A percentile compares a stretch with the other conserved stretches of the same genome.
These are phyloP conservation scores for Orbicella faveolata DNA, from an alignment of 64 coral and sea anemone genomes.

Conservation along the genomic window DNA sequence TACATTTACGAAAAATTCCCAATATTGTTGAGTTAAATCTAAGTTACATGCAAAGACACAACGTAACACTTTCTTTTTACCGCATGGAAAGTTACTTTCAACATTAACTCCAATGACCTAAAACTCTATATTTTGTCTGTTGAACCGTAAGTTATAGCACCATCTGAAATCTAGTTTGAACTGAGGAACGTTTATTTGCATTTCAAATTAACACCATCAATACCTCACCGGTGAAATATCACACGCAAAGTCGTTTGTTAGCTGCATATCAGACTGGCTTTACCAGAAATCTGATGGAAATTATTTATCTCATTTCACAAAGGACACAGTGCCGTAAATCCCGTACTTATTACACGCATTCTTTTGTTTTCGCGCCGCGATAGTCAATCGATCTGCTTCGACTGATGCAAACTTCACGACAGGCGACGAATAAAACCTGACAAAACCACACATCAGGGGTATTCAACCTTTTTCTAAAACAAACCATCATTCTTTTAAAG, in stretches of 20 bases:
- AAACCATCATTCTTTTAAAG: neutral
- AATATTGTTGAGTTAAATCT: too few relatives aligned
- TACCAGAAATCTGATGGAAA: neutral
- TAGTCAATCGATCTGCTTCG: neutral
- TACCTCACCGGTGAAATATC: neutral
- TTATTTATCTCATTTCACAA: conserved; percentile 1
- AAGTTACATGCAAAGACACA: too few relatives aligned
- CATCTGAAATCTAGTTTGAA: neutral
- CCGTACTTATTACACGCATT: neutral
- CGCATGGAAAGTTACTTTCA: too few relatives aligned
- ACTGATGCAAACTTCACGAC: neutral
- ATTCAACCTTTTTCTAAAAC: neutral
- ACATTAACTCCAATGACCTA: neutral
- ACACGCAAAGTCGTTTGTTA: neutral
- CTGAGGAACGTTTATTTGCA: neutral
- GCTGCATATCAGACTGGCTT: neutral
- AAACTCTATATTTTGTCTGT: neutral
- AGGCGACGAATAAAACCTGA: neutral
- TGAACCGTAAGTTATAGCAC: neutral
- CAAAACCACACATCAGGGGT: neutral
- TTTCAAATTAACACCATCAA: neutral
- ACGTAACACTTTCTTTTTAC: too few relatives aligned
- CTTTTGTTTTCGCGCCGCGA: neutral
- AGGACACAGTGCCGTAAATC: neutral
- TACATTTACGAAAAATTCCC: too few relatives aligned